Evolutionary conservation across 1,140 invertebrate species (phyloP).

Genomic region (Himalopsyche phryganea): DNA sequence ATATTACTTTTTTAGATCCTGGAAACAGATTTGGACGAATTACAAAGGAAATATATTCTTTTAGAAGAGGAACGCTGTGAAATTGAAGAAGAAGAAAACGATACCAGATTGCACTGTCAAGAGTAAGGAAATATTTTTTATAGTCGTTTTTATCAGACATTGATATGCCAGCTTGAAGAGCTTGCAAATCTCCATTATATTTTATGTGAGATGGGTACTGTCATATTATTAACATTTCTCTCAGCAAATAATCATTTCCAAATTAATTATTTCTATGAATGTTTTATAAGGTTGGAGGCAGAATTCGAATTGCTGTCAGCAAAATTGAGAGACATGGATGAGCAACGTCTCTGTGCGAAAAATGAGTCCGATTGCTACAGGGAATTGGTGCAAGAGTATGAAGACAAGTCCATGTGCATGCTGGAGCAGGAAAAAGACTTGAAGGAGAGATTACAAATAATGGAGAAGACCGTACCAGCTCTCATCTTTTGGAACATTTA

Average conservation of each 20-base stretch:
- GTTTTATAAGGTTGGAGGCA: constrained; percentile 47
- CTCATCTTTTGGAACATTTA: constrained; percentile 61
- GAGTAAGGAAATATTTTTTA: constrained; percentile 44
- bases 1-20: constrained; percentile 50
- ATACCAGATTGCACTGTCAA: constrained; percentile 61
- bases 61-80: constrained; percentile 65
- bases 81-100: constrained; percentile 67
- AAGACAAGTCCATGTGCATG: constrained; percentile 45
- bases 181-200: too few species aligned
- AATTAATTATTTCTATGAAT: too few species aligned
- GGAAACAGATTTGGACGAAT: constrained; percentile 51
- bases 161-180: too few species aligned
- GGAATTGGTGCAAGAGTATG: constrained; percentile 53
- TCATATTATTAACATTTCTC: too few species aligned
- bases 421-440: constrained; percentile 55
- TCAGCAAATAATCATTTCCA: too few species aligned
- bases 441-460: constrained; percentile 55
- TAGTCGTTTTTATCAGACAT: neutral
- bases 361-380: constrained; percentile 48
- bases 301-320: constrained; percentile 51
- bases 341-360: constrained; percentile 51
- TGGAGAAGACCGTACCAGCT: constrained; percentile 63
- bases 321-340: constrained; percentile 54
- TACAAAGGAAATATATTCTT: constrained; percentile 57
- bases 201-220: too few species aligned